These are phyloP conservation scores for Flabesymbios commensalis DNA, from an alignment of 2,888 invertebrate genomes.

Conservation along the genomic window DNA sequence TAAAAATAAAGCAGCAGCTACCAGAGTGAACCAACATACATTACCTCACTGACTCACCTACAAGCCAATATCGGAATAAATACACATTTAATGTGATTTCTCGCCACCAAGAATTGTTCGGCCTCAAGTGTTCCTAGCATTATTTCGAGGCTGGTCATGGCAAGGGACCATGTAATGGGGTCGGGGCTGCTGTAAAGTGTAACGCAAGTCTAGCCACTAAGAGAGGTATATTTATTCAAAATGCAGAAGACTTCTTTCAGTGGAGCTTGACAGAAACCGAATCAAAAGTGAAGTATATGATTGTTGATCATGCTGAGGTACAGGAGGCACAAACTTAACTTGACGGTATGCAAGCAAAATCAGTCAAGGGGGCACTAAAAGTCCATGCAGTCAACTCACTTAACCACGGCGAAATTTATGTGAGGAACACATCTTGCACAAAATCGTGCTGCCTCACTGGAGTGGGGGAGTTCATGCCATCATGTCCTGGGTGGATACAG, in stretches of 20 bases:
- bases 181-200: not conserved
- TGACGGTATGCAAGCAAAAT: too few relatives aligned
- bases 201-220: not conserved
- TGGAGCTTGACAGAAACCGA: too few relatives aligned
- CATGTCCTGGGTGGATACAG: too few relatives aligned
- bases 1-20: not conserved
- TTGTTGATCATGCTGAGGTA: too few relatives aligned
- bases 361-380: too few relatives aligned
- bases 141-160: not conserved
- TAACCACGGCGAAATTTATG: too few relatives aligned
- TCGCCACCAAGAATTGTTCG: not conserved
- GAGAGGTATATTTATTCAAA: not conserved
- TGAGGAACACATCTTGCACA: too few relatives aligned
- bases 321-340: too few relatives aligned
- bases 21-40: not conserved
- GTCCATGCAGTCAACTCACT: too few relatives aligned
- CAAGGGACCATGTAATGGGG: not conserved
- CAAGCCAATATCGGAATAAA: not conserved
- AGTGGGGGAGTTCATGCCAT: too few relatives aligned
- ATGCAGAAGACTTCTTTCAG: not conserved
- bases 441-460: too few relatives aligned
- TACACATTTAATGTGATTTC: not conserved
- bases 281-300: too few relatives aligned
- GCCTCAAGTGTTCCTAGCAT: not conserved
- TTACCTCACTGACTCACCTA: not conserved